Evolutionary conservation across 2,888 invertebrate genomes (phyloP), one percentile per base, ranked within the genome.

Genomic region (Neoaliturus tenellus): DNA sequence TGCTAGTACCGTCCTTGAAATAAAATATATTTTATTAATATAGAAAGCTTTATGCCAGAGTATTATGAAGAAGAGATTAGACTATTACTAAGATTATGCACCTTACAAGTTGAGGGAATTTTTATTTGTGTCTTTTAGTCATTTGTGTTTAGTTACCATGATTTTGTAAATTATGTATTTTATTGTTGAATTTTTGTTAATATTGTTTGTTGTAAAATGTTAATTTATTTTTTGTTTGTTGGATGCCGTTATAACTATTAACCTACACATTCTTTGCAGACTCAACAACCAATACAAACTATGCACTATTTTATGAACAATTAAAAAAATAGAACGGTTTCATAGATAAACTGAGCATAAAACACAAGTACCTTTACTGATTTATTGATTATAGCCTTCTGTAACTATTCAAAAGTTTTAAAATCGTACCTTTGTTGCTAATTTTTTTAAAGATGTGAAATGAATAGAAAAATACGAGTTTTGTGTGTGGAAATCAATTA

Each of bases 121-220:
- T 35, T 35, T 35, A 55, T 55, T 55, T 28, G 5, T 69, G n/a
- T 2, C 28, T 28, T 71, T 75, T 75, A 44, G 75, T 75, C 25
- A 44, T 75, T 71, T 75, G 28, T 75, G 41, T 44, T 41, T 25
- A 75, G 75, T 75, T 75, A 75, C 75, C 75, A 75, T 28, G 31
- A 39, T 75, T 41, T 75, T n/a, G 33, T 44, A 44, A 75, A 23
- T 44, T 39, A 39, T 71, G 71, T 71, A 71, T 39, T 71, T 71
- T 39, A 39, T 20, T 39, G 35, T 71, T 71, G 71, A 71, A 35
- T 67, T 67, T 31, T 67, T 67, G 31, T 67, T 33, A 14, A 23
- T 67, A 8, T 23, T 51, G n/a, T 39, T 71, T 23, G 39, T 71
- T 33, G 2, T 39, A 33, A 35, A 71, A n/a, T 71, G 35, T 71